Percentiles rank a stretch among this genome's conserved stretches.
phyloP scores from a whole-genome alignment of 1,140 invertebrate species.

The Drosophila persimilis region DNA sequence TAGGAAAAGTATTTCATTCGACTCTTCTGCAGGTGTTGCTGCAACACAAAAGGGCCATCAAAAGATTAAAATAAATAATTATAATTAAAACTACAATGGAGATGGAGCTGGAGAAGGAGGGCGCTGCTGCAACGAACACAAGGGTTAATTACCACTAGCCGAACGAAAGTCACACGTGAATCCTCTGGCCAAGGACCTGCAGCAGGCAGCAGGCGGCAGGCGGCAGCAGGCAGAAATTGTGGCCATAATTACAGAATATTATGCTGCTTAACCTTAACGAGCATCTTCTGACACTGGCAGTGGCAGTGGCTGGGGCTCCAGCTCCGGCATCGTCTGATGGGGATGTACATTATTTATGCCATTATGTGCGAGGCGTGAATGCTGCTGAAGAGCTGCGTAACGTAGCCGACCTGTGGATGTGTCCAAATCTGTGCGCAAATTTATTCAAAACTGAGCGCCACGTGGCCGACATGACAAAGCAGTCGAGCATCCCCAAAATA shows the following conservation, averaged over 20 bases:
- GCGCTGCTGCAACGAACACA: constrained; percentile 48
- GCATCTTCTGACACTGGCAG: constrained; percentile 25
- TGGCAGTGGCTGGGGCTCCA: background rate
- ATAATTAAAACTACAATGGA: constrained; percentile 51
- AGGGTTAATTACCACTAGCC: constrained; percentile 60
- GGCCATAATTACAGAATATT: constrained; percentile 53
- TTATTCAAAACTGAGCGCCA: constrained; percentile 46
- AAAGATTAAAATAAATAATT: constrained; percentile 53
- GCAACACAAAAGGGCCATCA: constrained; percentile 21
- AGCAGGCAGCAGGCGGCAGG: background rate
- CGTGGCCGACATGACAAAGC: constrained; percentile 36
- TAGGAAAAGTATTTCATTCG: constrained; percentile 3
- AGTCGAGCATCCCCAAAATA: constrained; percentile 12
- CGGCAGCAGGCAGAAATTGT: constrained; percentile 27
- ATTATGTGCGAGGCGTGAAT: constrained; percentile 32
- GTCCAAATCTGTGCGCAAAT: constrained; percentile 33
- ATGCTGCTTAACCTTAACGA: constrained; percentile 42
- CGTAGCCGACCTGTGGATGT: background rate
- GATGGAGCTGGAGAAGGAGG: constrained; percentile 40
- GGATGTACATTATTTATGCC: constrained; percentile 43
- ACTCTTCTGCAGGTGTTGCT: constrained; percentile 3
- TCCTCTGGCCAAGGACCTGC: constrained; percentile 9
- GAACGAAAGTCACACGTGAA: constrained; percentile 49
- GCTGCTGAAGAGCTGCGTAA: background rate
- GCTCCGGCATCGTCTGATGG: background rate